Evolutionary conservation across 2,888 invertebrate species (phyloP).

Genomic region (Bugulina stolonifera): DNA sequence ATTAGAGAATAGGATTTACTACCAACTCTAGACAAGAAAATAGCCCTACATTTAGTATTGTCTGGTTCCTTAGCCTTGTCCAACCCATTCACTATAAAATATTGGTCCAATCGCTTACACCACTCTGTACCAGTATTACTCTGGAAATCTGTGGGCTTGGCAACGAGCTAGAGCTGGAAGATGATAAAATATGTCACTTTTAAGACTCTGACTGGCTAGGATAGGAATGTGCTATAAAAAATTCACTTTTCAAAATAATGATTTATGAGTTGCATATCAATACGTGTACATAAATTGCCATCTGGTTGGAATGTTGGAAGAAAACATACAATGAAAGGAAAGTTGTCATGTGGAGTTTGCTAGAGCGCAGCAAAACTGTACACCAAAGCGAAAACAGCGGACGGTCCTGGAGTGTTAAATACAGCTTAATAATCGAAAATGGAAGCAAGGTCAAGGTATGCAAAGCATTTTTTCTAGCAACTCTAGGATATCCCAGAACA

Average conservation of each 20-base stretch:
- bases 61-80: neutral
- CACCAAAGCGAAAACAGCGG: neutral
- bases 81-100: neutral
- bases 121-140: too few species aligned
- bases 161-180: too few species aligned
- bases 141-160: too few species aligned
- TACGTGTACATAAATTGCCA: too few species aligned
- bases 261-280: too few species aligned
- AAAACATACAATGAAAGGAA: neutral
- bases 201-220: too few species aligned
- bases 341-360: neutral
- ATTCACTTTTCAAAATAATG: too few species aligned
- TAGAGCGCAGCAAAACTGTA: neutral
- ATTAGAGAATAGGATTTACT: neutral
- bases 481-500: slow-evolving; percentile 28
- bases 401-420: neutral
- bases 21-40: neutral
- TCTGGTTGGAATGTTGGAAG: neutral
- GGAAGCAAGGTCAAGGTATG: slow-evolving; percentile 26
- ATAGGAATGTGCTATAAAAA: too few species aligned
- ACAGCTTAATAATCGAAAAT: slow-evolving; percentile 27
- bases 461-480: slow-evolving; percentile 29
- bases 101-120: neutral
- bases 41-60: neutral
- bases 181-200: too few species aligned